Base-by-base conservation (phyloP, 1,140 invertebrate genomes). In the Macrotrachela quadricornifera region DNA sequence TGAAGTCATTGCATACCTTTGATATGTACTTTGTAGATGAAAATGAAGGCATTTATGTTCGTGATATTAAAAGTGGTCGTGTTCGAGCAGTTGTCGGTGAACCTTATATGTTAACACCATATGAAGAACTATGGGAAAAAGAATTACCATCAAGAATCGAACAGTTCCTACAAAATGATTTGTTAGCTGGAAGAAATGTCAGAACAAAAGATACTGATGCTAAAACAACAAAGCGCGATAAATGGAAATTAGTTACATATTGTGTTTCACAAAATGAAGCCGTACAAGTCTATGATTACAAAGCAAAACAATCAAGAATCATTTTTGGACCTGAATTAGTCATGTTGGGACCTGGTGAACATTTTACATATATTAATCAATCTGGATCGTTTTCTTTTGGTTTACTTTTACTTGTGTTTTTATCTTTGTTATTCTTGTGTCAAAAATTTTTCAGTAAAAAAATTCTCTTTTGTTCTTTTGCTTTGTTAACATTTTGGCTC, bases 41-140 rank as follows among this genome's bases (percentile, higher is more conserved):
- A 49, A 75, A 73, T 60, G 73, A 75, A 62, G 73, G 73, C 38
- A 74, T 75, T 52, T 75, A 75, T 61, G 71, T 75, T 46, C 53
- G 73, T 40, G 69, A 75, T 59, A 66, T 72, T 17, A 74, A 74
- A 56, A 67, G 62, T 59, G 73, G 73, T 51, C 65, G 70, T 59
- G 54, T 55, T 18, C 60, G 73, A 45, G 65, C 69, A n/a, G 62
- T 75, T n/a, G 68, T 65, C 48, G 73, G 72, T 12, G 59, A 69
- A 44, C 74, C 73, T 3, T 75, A 75, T 58, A 74, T 75, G 71
- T 56, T 75, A 13, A 73, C 63, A 39, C 68, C 74, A 57, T 71
- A 75, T 64, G 73, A 75, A 59, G 73, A 75, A 60, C 55, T 75
- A 9, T 75, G 72, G 71, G 59, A 62, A 8, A 75, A 75, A 55